Evolutionary conservation across 2,113 vertebrate genomes (phyloP).

Genomic region (Thunnus thynnus): DNA sequence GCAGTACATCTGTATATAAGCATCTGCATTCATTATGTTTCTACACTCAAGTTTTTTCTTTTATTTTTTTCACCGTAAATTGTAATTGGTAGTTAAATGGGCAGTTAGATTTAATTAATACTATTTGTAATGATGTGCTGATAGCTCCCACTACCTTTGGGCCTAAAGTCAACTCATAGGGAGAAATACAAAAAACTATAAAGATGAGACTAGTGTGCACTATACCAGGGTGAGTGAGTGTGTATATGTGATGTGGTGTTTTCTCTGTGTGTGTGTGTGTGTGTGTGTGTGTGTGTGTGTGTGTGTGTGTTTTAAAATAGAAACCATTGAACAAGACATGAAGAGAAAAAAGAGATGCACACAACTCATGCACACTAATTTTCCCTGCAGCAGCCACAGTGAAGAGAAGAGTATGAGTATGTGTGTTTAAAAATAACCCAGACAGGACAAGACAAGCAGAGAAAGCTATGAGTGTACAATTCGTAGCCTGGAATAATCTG

Average conservation of each 20-base stretch:
- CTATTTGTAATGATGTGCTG: not conserved
- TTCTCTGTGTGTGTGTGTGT: not conserved
- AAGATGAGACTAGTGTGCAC: not conserved
- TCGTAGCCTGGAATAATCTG: slow-evolving; percentile 60
- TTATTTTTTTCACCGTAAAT: too few species aligned
- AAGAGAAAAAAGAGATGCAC: not conserved
- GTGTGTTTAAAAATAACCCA: slow-evolving; percentile 71
- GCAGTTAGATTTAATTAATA: too few species aligned
- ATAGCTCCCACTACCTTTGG: not conserved
- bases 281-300: not conserved
- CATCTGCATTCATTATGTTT: too few species aligned
- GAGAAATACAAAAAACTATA: not conserved
- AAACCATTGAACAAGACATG: not conserved
- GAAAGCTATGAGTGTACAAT: slow-evolving; percentile 26
- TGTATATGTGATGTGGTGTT: not conserved
- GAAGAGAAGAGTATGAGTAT: slow-evolving; percentile 1
- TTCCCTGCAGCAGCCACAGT: slow-evolving; percentile 15
- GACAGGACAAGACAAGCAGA: slow-evolving; percentile 37
- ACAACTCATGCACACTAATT: not conserved
- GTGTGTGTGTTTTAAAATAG: not conserved
- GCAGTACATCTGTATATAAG: too few species aligned
- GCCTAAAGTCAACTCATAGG: not conserved
- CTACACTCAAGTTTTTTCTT: too few species aligned
- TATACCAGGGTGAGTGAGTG: not conserved
- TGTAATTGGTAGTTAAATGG: too few species aligned